Evolutionary conservation across 2,113 vertebrate species (phyloP).

Genomic region (Tragelaphus imberbis): DNA sequence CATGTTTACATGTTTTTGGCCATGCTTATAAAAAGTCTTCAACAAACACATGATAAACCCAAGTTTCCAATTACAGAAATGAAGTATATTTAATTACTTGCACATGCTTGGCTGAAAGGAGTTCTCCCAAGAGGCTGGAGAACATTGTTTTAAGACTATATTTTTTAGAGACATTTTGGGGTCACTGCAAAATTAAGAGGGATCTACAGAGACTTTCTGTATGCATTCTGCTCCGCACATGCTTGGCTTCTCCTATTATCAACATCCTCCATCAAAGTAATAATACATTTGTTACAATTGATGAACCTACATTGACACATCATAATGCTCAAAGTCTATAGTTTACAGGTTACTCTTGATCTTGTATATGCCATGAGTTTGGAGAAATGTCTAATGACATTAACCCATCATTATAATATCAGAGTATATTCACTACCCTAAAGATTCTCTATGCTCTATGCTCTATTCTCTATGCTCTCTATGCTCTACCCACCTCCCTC

Average conservation of each 20-base stretch:
- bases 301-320: neutral
- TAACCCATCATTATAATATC: neutral
- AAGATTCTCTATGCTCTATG: neutral
- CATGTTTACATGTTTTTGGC: neutral
- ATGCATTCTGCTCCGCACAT: neutral
- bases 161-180: neutral
- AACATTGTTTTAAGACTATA: neutral
- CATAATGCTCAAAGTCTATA: neutral
- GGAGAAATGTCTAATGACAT: neutral
- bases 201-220: neutral
- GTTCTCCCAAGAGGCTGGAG: neutral
- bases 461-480: neutral
- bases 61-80: neutral
- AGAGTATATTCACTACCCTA: neutral
- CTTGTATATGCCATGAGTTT: neutral
- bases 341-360: neutral
- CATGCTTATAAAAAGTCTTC: neutral
- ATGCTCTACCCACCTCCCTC: accelerated
- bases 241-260: neutral
- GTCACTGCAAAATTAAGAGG: neutral
- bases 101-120: neutral
- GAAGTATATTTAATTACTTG: neutral
- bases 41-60: neutral
- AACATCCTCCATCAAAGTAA: neutral
- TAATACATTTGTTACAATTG: neutral